Conservation (phyloP, 2,113 vertebrate species). For the Catharus fuscescens region DNA sequence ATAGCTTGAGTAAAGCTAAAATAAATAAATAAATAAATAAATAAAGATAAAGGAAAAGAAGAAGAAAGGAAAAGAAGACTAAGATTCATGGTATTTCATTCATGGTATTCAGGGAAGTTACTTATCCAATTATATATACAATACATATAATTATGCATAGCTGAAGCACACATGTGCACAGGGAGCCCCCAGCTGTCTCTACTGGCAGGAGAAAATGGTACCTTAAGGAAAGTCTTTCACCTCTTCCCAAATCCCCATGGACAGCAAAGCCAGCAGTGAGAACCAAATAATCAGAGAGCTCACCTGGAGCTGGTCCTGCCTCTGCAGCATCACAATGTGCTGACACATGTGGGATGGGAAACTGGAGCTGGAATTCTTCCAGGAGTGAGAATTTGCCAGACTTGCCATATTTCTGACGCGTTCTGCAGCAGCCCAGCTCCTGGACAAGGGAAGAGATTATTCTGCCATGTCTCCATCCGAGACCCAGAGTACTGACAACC, state of each 20-base stretch:
- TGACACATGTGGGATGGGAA: not conserved
- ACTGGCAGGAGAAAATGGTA: not conserved
- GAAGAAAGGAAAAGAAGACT: not conserved
- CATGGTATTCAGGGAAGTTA: not conserved
- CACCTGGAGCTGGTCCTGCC: not conserved
- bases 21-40: not conserved
- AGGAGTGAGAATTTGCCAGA: not conserved
- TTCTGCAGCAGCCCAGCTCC: not conserved
- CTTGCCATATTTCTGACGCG: not conserved
- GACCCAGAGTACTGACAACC: not conserved
- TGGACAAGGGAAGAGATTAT: not conserved
- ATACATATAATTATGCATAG: not conserved
- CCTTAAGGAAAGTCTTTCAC: not conserved
- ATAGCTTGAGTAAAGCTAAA: not conserved
- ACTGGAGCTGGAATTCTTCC: not conserved
- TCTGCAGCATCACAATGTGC: not conserved
- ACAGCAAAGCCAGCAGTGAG: not conserved
- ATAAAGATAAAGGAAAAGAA: not conserved
- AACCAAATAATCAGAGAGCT: not conserved
- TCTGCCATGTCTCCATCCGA: not conserved
- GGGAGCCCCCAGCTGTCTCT: not conserved
- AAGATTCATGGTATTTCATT: not conserved
- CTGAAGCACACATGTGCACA: not conserved
- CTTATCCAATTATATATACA: not conserved
- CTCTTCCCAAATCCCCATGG: not conserved